Conservation (phyloP, 2,888 invertebrate species). For the Yponomeuta sedellus region DNA sequence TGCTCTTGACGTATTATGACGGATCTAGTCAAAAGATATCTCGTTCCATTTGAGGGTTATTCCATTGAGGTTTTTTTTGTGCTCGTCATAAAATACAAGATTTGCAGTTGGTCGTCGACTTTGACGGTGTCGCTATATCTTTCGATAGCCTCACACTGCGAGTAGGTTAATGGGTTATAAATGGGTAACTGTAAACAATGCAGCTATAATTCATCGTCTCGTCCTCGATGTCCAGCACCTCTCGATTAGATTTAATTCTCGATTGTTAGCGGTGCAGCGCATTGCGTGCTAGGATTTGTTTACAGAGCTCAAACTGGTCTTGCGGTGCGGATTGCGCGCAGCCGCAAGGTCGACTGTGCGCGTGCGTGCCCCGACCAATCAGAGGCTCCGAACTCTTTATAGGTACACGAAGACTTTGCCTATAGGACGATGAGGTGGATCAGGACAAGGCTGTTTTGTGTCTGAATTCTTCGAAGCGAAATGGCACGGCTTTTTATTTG, state of each 20-base stretch:
- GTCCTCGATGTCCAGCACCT: neutral
- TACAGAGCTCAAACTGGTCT: conserved; percentile 43
- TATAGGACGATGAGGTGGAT: conserved; percentile 5
- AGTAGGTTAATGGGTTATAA: neutral
- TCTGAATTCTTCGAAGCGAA: neutral
- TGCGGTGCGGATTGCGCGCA: conserved; percentile 48
- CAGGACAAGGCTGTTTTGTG: conserved; percentile 3
- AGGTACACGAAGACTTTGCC: neutral
- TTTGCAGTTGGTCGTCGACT: neutral
- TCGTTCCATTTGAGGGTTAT: conserved; percentile 27
- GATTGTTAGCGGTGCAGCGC: conserved; percentile 3
- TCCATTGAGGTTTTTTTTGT: neutral
- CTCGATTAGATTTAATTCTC: conserved; percentile 1
- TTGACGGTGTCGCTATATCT: neutral
- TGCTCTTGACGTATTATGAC: conserved; percentile 26
- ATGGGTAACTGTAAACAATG: neutral
- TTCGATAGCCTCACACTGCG: neutral
- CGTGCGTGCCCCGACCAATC: conserved; percentile 52
- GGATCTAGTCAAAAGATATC: conserved; percentile 28
- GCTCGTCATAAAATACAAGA: neutral
- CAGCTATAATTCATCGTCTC: neutral
- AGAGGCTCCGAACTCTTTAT: conserved; percentile 18
- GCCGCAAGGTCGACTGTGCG: conserved; percentile 63
- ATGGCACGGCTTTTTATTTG: neutral
- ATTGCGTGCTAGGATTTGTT: conserved; percentile 42